phyloP scores from a whole-genome alignment of 2,888 invertebrate species.

The Cristatella mucedo region DNA sequence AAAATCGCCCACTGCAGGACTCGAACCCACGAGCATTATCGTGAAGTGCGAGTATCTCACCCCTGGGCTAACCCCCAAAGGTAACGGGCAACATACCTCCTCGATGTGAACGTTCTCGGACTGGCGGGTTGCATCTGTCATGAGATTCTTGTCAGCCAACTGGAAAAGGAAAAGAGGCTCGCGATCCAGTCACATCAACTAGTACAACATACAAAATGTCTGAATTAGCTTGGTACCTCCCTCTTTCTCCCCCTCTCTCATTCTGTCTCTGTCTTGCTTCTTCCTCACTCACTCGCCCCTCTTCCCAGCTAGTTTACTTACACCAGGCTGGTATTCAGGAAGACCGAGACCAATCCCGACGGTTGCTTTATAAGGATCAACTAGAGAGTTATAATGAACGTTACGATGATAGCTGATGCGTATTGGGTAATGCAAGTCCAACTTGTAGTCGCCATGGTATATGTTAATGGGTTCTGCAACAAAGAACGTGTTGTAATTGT shows the following conservation, averaged over 20 bases:
- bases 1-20: too few relatives aligned
- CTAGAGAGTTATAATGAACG: constrained; percentile 71
- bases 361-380: constrained; percentile 59
- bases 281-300: too few relatives aligned
- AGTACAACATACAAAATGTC: too few relatives aligned
- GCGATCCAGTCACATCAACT: too few relatives aligned
- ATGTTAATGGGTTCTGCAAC: constrained; percentile 65
- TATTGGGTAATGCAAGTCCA: constrained; percentile 49
- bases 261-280: too few relatives aligned
- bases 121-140: constrained; percentile 57
- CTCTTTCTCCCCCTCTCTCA: too few relatives aligned
- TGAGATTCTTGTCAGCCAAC: constrained; percentile 52
- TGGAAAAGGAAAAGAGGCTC: constrained; percentile 15
- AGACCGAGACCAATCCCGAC: constrained; percentile 69
- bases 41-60: too few relatives aligned
- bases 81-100: constrained; percentile 45
- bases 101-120: constrained; percentile 66
- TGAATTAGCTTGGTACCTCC: too few relatives aligned
- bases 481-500: constrained; percentile 4
- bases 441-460: constrained; percentile 59
- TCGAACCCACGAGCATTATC: too few relatives aligned
- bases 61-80: too few relatives aligned
- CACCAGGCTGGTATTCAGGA: constrained; percentile 59
- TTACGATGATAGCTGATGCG: constrained; percentile 69
- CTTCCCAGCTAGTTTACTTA: too few relatives aligned